Percentiles rank a stretch among this genome's conserved stretches.
Evolutionary conservation across 2,113 vertebrate genomes (phyloP).

Genomic region (Chrysochloris asiatica): DNA sequence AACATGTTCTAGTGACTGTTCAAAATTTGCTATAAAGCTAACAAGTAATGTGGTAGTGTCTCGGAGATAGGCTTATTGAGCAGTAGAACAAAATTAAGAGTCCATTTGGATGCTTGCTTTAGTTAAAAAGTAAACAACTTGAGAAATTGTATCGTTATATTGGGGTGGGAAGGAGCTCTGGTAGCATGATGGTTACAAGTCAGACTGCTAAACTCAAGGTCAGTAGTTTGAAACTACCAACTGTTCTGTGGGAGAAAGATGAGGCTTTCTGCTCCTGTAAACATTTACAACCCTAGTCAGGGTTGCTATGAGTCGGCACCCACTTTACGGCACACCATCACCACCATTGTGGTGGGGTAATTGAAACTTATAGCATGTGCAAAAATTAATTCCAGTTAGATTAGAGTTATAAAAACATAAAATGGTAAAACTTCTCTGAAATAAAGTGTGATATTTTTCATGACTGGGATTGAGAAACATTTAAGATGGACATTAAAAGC

Average conservation of each 20-base stretch:
- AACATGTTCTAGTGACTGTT: background rate
- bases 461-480: slow-evolving; percentile 2
- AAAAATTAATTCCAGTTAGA: background rate
- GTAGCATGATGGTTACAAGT: too few relatives aligned
- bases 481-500: background rate
- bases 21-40: background rate
- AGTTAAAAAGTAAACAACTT: background rate
- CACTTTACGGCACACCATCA: too few relatives aligned
- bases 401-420: background rate
- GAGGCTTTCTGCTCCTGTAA: too few relatives aligned
- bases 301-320: too few relatives aligned
- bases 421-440: background rate
- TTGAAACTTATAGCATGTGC: background rate
- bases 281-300: too few relatives aligned
- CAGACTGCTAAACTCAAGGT: too few relatives aligned
- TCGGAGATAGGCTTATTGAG: background rate
- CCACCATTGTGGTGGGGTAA: background rate
- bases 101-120: background rate
- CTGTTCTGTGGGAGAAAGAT: too few relatives aligned
- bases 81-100: background rate
- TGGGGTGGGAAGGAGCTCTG: too few relatives aligned
- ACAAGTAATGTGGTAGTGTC: background rate
- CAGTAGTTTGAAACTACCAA: too few relatives aligned
- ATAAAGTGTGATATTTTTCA: background rate
- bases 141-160: too few relatives aligned